These are phyloP conservation scores for Dreissena rostriformis DNA, from an alignment of 1,140 invertebrate species.

Conservation along the genomic window DNA sequence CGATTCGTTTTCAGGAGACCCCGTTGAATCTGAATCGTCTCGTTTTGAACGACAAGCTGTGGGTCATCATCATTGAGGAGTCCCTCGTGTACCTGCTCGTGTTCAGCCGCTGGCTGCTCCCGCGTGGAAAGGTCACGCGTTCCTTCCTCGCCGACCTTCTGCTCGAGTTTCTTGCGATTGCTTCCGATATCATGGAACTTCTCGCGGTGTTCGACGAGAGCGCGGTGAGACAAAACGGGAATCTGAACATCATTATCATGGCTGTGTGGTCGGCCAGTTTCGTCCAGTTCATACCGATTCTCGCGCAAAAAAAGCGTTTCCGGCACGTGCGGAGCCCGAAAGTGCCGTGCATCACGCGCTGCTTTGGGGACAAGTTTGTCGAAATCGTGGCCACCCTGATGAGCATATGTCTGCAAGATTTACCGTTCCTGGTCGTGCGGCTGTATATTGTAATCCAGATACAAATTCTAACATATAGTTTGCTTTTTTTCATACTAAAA, in stretches of 20 bases:
- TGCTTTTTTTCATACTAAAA: slow-evolving; percentile 94
- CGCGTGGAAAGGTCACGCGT: slow-evolving; percentile 90
- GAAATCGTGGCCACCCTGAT: slow-evolving; percentile 47
- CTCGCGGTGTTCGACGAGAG: slow-evolving; percentile 90
- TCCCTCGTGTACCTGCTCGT: slow-evolving; percentile 93
- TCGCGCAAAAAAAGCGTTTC: slow-evolving; percentile 40
- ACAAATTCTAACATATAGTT: slow-evolving; percentile 93
- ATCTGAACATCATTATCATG: slow-evolving; percentile 61
- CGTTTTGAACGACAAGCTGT: slow-evolving; percentile 51
- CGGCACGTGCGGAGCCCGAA: slow-evolving; percentile 4
- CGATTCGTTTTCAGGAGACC: too few species aligned
- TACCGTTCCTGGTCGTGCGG: slow-evolving; percentile 91
- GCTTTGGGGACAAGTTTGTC: slow-evolving; percentile 36
- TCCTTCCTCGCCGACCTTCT: slow-evolving; percentile 94
- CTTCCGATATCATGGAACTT: slow-evolving; percentile 96
- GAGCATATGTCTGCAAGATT: slow-evolving; percentile 83
- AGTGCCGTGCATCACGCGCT: not conserved
- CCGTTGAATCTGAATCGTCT: not conserved
- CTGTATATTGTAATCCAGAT: slow-evolving; percentile 91
- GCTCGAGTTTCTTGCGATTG: slow-evolving; percentile 88
- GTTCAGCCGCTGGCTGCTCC: slow-evolving; percentile 91
- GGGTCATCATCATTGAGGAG: slow-evolving; percentile 86
- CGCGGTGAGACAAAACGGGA: slow-evolving; percentile 54
- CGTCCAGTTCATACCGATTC: slow-evolving; percentile 84
- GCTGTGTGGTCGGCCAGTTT: slow-evolving; percentile 88